Evolutionary conservation across 2,797 vertebrate species (phyloP).

Genomic region (Mormyrops attenuatus): DNA sequence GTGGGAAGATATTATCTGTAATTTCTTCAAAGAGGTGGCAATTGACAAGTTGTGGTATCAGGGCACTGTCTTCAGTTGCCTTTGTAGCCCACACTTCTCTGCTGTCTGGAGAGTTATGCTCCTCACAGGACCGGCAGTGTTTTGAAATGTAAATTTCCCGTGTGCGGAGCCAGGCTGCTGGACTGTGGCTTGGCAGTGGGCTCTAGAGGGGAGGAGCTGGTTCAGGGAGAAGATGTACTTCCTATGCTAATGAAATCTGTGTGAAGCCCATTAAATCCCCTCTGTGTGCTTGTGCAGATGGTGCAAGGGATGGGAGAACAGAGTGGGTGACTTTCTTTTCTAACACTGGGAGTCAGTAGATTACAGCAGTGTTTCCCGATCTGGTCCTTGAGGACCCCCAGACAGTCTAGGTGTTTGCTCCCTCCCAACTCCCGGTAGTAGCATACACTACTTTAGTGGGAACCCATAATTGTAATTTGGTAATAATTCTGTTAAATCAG

Average conservation of each 20-base stretch:
- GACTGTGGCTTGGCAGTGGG: not conserved
- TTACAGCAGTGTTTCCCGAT: not conserved
- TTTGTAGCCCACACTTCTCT: not conserved
- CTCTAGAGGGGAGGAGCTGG: not conserved
- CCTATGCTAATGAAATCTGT: constrained; percentile 10
- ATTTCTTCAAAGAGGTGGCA: not conserved
- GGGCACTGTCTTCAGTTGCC: not conserved
- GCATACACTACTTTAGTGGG: not conserved
- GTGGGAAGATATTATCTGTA: not conserved
- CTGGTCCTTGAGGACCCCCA: not conserved
- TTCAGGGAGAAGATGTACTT: not conserved
- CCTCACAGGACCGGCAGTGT: not conserved
- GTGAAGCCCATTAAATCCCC: not conserved
- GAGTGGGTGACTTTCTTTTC: not conserved
- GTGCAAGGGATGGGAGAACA: not conserved
- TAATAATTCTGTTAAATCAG: not conserved
- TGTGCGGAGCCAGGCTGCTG: not conserved
- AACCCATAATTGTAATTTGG: not conserved
- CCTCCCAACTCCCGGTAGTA: not conserved
- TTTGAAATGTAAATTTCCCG: constrained; percentile 25
- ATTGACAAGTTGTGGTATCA: constrained; percentile 1
- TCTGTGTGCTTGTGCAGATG: not conserved
- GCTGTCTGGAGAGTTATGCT: not conserved
- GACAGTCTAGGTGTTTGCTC: not conserved
- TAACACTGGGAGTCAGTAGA: not conserved